A percentile compares a stretch with the other conserved stretches of the same genome.
Evolutionary conservation across 2,888 invertebrate species (phyloP).

Genomic region (Coelopa pilipes): DNA sequence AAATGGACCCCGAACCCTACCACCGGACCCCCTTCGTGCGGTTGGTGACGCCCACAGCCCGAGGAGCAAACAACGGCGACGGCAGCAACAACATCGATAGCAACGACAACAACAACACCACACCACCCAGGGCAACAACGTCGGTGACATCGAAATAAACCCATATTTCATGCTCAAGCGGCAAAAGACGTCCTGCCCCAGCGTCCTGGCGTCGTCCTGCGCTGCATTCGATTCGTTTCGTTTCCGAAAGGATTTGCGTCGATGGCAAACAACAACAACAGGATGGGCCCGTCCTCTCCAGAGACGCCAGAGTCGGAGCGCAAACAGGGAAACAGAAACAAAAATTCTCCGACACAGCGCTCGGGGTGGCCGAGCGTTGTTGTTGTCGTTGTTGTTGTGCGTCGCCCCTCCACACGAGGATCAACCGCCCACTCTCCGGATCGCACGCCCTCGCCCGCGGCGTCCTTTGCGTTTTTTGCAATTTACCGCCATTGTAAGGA

Average conservation of each 20-base stretch:
- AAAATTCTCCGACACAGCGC: neutral
- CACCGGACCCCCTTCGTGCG: too few relatives aligned
- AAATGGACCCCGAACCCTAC: conserved; percentile 7
- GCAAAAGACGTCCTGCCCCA: neutral
- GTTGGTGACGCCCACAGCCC: neutral
- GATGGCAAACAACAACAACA: conserved; percentile 24
- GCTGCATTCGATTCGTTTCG: conserved; percentile 28
- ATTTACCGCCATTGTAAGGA: conserved; percentile 27
- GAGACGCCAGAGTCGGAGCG: neutral
- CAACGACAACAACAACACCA: conserved; percentile 5
- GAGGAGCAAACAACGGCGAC: neutral
- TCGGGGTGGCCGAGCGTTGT: neutral
- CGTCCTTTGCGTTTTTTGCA: neutral
- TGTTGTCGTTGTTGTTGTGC: neutral
- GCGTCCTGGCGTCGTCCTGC: neutral
- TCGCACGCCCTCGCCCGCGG: neutral
- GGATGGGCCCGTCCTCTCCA: conserved; percentile 11
- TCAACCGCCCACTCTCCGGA: neutral
- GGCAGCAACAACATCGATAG: neutral
- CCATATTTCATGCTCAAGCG: conserved; percentile 30
- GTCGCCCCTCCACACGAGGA: neutral
- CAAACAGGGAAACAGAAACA: neutral
- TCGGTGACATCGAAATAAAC: neutral
- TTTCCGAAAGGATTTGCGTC: conserved; percentile 31
- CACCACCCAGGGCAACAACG: conserved; percentile 5